Percentiles rank a stretch among this genome's conserved stretches.
Evolutionary conservation across 2,113 vertebrate genomes (phyloP).

Genomic region (rat (Rattus norvegicus)): DNA sequence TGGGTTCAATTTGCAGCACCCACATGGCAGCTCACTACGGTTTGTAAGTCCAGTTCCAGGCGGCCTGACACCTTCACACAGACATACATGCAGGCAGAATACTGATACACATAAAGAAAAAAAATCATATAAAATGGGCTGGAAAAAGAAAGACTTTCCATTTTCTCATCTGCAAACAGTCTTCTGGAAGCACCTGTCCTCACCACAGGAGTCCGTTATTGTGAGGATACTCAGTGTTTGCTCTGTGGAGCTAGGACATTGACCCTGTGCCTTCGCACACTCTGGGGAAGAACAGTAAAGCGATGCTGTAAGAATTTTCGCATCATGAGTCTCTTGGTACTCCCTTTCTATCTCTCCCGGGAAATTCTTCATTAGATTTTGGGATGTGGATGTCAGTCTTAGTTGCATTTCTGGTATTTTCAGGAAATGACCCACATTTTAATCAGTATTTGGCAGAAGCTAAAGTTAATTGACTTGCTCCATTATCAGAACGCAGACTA

Average conservation of each 20-base stretch:
- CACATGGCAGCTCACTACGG: not conserved
- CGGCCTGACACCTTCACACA: not conserved
- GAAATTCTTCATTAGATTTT: slow-evolving; percentile 62
- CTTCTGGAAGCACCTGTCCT: not conserved
- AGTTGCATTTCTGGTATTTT: slow-evolving; percentile 77
- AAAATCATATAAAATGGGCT: not conserved
- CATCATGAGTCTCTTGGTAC: slow-evolving; percentile 44
- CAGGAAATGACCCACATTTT: slow-evolving; percentile 78
- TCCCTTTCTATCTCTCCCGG: slow-evolving; percentile 50
- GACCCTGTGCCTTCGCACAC: not conserved
- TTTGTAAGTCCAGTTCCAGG: not conserved
- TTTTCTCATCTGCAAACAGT: not conserved
- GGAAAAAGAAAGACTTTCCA: not conserved
- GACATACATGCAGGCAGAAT: not conserved
- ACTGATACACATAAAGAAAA: not conserved
- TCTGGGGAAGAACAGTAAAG: not conserved
- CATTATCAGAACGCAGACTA: slow-evolving; percentile 66
- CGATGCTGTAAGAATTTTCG: not conserved
- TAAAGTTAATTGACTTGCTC: slow-evolving; percentile 71
- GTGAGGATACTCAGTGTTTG: not conserved
- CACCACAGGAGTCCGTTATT: not conserved
- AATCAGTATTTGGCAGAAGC: slow-evolving; percentile 74
- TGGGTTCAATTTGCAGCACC: not conserved
- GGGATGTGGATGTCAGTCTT: slow-evolving; percentile 64
- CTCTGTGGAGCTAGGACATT: not conserved